These are phyloP conservation scores for Axis porcinus DNA, from an alignment of 2,113 vertebrate species.

Conservation along the genomic window DNA sequence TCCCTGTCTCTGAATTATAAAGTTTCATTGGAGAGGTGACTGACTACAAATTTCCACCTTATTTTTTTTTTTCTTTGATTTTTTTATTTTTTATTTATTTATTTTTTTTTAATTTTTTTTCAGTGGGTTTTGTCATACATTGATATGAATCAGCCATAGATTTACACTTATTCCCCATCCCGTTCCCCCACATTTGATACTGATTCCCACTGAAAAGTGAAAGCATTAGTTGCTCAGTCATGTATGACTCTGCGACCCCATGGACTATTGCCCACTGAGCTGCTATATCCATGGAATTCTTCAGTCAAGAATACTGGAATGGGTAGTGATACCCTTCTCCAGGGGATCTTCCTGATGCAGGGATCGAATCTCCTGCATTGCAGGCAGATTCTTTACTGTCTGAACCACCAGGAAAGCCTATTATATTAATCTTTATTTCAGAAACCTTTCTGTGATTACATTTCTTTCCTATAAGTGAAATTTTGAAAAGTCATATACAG, in stretches of 20 bases:
- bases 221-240: background rate
- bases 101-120: no score
- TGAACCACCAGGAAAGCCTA: background rate
- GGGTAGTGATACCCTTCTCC: background rate
- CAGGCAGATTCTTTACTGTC: background rate
- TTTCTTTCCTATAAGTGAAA: background rate
- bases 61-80: no score
- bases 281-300: background rate
- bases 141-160: no score
- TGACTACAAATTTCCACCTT: background rate
- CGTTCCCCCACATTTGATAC: background rate
- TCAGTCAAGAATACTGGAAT: background rate
- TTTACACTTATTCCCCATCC: no score
- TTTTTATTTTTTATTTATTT: no score
- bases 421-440: background rate
- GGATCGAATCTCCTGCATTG: background rate
- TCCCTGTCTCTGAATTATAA: background rate
- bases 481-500: background rate
- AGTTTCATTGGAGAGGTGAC: background rate
- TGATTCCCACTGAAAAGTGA: background rate
- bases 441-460: background rate
- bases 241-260: background rate
- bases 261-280: background rate
- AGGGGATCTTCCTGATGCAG: background rate
- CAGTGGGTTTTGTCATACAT: no score